Evolutionary conservation across 2,888 invertebrate species (phyloP), one percentile per base, ranked within the genome.

Genomic region (Xylota sylvarum): DNA sequence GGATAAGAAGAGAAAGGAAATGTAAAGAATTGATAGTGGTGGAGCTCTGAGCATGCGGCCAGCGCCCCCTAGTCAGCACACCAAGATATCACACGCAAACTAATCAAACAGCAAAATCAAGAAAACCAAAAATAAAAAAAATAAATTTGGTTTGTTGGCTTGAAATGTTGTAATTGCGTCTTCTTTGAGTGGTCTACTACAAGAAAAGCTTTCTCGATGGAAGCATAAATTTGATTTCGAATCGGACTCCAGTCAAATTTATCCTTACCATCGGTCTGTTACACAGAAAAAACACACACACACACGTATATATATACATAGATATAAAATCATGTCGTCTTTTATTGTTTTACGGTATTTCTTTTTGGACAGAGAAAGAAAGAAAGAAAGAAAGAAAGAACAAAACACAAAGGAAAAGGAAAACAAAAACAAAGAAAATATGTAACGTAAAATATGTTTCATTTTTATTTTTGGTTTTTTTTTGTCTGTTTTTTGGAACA

Each of bases 401-500:
- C 37, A 56, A 74, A 55, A 69, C 10, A 65, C 0, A 67, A 69
- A 37, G 12, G 5, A 32, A 65, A 67, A 62, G 35, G 9, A 67
- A 35, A 60, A 72, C 55, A n/a, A 32, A 37, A 62, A 50, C 37
- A 70, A 64, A 35, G 9, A 62, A 48, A 40, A 76, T 55, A 55
- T 19, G 17, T 7, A 64, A 52, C 32, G 5, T 35, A 40, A 40
- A 52, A 37, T 40, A 56, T 72, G 43, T 88, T 64, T 43, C 79
- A 79, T 69, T 58, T 83, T 69, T 70, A 82, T 60, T 60, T 65
- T 81, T 79, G 79, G 14, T 46, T 58, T 84, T 87, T 86, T 87
- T 81, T 86, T 88, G 80, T 83, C 86, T 88, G 87, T 88, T 88
- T 88, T 88, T 88, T 91, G 94, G 93, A 91, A 91, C 91, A 94